Percentiles rank a stretch among this genome's conserved stretches.
Conservation (phyloP, 1,140 invertebrate species). For the Propsilocerus akamusi region DNA sequence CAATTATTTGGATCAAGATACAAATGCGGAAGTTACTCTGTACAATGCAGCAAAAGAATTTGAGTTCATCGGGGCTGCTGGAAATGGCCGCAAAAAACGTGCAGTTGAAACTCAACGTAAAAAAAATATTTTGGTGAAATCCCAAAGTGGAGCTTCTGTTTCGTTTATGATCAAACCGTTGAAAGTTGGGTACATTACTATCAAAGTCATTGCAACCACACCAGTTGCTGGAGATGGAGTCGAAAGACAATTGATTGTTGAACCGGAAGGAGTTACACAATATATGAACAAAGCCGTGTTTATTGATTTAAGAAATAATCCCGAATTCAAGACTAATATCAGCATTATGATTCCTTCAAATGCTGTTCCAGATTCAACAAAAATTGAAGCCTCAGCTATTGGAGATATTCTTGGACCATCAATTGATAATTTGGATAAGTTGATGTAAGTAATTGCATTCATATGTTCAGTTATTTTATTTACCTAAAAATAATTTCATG, state of each 20-base stretch:
- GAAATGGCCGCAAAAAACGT: constrained; percentile 33
- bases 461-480: not conserved
- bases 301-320: constrained; percentile 44
- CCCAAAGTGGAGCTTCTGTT: constrained; percentile 45
- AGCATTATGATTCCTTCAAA: constrained; percentile 47
- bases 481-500: not conserved
- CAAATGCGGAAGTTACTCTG: constrained; percentile 63
- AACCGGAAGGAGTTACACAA: constrained; percentile 61
- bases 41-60: constrained; percentile 66
- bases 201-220: constrained; percentile 53
- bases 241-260: constrained; percentile 48
- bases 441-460: constrained; percentile 33
- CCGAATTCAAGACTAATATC: constrained; percentile 35
- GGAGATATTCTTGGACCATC: constrained; percentile 58
- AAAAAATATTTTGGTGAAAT: constrained; percentile 41
- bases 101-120: constrained; percentile 42
- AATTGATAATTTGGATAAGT: constrained; percentile 49
- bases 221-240: constrained; percentile 50
- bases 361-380: too few species aligned
- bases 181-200: constrained; percentile 50
- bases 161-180: constrained; percentile 65
- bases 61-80: constrained; percentile 56
- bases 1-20: constrained; percentile 70
- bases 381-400: too few species aligned
- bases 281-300: constrained; percentile 57